Evolutionary conservation across 1,140 invertebrate genomes (phyloP).

Genomic region (Nasonia longicornis): DNA sequence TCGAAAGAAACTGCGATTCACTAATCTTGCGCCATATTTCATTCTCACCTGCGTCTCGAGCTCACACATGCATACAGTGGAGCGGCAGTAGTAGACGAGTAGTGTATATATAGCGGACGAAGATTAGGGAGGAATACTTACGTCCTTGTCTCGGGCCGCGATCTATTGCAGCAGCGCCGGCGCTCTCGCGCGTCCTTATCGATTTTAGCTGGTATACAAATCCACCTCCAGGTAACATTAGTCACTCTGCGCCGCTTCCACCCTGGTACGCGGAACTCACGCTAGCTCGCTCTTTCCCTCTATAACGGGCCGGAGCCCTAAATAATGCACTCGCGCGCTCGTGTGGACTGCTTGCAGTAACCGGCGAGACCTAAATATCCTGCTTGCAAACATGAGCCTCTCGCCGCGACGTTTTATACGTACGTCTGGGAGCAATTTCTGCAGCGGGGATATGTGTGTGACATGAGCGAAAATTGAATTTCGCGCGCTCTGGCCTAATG

Average conservation of each 20-base stretch:
- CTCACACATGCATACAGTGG: conserved; percentile 12
- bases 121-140: conserved; percentile 39
- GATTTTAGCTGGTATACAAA: conserved; percentile 63
- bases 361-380: conserved; percentile 9
- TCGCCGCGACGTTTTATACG: not conserved
- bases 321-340: conserved; percentile 13
- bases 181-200: conserved; percentile 52
- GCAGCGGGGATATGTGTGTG: conserved; percentile 23
- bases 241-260: conserved; percentile 56
- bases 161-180: conserved; percentile 43
- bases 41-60: conserved; percentile 38
- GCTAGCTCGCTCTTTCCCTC: not conserved
- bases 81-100: not conserved
- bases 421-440: not conserved
- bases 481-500: not conserved
- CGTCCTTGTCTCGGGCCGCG: conserved; percentile 23
- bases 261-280: conserved; percentile 50
- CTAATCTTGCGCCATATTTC: conserved; percentile 47
- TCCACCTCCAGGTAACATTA: conserved; percentile 59
- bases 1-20: conserved; percentile 23
- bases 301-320: not conserved
- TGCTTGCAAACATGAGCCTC: not conserved
- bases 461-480: not conserved
- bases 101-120: not conserved
- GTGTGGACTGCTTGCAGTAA: not conserved